Conservation (phyloP, 2,797 vertebrate species). For the Natrix natrix region DNA sequence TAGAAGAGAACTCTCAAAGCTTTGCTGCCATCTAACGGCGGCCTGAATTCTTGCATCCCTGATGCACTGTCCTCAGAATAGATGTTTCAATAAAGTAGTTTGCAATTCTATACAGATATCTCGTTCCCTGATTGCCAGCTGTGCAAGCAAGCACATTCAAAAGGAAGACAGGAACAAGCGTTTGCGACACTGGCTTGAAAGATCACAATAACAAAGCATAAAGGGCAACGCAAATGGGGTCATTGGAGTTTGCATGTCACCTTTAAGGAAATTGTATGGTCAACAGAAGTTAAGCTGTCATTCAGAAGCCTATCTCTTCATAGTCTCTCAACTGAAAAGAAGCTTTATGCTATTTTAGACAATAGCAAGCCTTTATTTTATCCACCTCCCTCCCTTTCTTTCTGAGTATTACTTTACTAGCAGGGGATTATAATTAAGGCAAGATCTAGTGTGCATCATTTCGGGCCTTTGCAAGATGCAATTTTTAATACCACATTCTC, state of each 20-base stretch:
- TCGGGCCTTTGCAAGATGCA: conserved; percentile 41
- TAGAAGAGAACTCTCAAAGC: background rate
- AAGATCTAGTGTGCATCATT: conserved; percentile 55
- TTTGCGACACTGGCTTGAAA: conserved; percentile 44
- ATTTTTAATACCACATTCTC: conserved; percentile 45
- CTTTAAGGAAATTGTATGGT: background rate
- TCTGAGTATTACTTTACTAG: conserved; percentile 61
- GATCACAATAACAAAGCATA: conserved; percentile 40
- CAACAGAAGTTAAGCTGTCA: conserved; percentile 25
- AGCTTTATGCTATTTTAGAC: conserved; percentile 43
- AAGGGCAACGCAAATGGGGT: background rate
- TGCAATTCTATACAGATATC: background rate
- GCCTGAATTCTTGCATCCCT: background rate
- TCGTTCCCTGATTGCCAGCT: background rate
- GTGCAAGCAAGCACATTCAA: background rate
- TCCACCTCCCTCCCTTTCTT: background rate
- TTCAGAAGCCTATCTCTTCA: conserved; percentile 14
- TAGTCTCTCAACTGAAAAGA: conserved; percentile 41
- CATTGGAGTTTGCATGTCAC: background rate
- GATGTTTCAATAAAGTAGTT: background rate
- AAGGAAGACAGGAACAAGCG: background rate
- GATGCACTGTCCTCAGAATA: background rate
- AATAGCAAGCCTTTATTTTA: conserved; percentile 42
- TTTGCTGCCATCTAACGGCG: background rate
- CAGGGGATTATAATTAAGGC: conserved; percentile 62